Evolutionary conservation across 2,888 invertebrate genomes (phyloP).

Genomic region (Fissipunctia ypsillon): DNA sequence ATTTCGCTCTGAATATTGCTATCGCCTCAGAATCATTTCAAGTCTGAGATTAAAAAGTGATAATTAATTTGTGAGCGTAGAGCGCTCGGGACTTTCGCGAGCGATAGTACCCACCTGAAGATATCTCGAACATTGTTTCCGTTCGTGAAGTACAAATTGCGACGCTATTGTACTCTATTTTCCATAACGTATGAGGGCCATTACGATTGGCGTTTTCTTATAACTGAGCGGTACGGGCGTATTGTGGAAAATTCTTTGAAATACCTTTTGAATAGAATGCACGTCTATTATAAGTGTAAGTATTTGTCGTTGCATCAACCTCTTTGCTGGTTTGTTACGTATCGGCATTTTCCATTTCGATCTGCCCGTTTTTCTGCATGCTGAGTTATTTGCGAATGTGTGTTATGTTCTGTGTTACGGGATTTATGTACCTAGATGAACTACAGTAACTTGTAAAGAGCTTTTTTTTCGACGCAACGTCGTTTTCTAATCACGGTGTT

Average conservation of each 20-base stretch:
- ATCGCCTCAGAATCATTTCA: constrained; percentile 34
- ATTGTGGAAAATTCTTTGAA: constrained; percentile 67
- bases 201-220: constrained; percentile 69
- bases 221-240: constrained; percentile 53
- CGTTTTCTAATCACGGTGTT: constrained; percentile 18
- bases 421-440: background rate
- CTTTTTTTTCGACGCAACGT: background rate
- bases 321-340: constrained; percentile 43
- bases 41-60: constrained; percentile 45
- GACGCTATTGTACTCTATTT: constrained; percentile 73
- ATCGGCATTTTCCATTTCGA: constrained; percentile 19
- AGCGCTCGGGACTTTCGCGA: constrained; percentile 32
- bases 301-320: constrained; percentile 61
- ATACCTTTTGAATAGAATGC: constrained; percentile 65
- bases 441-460: constrained; percentile 7
- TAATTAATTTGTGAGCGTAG: constrained; percentile 44
- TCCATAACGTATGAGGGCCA: constrained; percentile 66
- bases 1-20: constrained; percentile 33
- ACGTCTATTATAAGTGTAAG: constrained; percentile 54
- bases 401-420: constrained; percentile 2
- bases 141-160: constrained; percentile 74
- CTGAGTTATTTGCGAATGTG: background rate
- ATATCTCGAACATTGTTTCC: constrained; percentile 74
- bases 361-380: constrained; percentile 8
- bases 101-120: constrained; percentile 72